Conservation (phyloP, 2,797 vertebrate genomes). For the Epinephelus coioides region DNA sequence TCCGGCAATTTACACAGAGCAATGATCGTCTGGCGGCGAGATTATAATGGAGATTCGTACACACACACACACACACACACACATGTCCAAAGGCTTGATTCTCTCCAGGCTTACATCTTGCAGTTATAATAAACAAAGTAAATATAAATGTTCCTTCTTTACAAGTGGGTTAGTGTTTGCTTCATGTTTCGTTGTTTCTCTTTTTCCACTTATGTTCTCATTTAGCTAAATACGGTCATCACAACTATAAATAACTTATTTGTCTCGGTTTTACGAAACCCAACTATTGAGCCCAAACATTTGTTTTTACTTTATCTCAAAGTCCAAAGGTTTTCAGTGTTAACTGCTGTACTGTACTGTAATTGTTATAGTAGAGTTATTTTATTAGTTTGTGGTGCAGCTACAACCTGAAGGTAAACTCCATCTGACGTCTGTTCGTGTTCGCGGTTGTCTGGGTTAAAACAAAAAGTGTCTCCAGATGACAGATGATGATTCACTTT, state of each 20-base stretch:
- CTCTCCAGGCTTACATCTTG: too few species aligned
- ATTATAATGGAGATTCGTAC: too few species aligned
- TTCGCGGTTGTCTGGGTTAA: conserved; percentile 44
- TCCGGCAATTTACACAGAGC: too few species aligned
- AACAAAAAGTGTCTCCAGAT: conserved; percentile 42
- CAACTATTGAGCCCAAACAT: conserved; percentile 2
- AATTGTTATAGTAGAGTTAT: conserved; percentile 24
- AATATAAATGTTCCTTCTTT: conserved; percentile 20
- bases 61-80: too few species aligned
- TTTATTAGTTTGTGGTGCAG: conserved; percentile 43
- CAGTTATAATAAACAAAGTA: background rate
- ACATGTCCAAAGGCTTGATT: too few species aligned
- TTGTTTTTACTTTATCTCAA: conserved; percentile 22
- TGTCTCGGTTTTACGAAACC: conserved; percentile 11
- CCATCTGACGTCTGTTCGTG: conserved; percentile 25
- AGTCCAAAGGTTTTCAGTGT: conserved; percentile 5
- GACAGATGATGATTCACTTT: conserved; percentile 34
- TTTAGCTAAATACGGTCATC: conserved; percentile 14
- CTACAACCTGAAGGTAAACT: conserved; percentile 42
- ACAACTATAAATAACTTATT: background rate
- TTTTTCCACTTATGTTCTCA: background rate
- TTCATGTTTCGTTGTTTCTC: conserved; percentile 17
- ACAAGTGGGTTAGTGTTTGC: background rate
- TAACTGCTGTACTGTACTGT: conserved; percentile 10
- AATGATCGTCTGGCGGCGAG: too few species aligned